These are phyloP conservation scores for Heliconius ethilla DNA, from an alignment of 2,888 invertebrate species.

Conservation along the genomic window DNA sequence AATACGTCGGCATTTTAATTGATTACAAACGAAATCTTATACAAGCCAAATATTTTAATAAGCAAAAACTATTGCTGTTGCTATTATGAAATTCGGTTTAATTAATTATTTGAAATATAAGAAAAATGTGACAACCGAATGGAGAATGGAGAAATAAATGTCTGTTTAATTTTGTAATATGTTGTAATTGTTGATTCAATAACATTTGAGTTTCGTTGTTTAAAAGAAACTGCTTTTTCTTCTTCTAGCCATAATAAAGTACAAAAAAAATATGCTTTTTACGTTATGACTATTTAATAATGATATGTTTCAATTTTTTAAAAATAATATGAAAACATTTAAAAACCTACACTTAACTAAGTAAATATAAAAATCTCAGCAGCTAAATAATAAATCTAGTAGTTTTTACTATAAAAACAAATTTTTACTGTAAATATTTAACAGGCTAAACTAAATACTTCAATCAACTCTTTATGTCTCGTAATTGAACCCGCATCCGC, in stretches of 20 bases:
- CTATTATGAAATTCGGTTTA: not conserved
- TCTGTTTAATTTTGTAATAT: not conserved
- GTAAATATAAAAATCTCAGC: not conserved
- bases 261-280: not conserved
- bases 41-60: not conserved
- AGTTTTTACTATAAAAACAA: not conserved
- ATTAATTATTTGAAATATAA: not conserved
- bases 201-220: not conserved
- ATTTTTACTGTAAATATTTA: not conserved
- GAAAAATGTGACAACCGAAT: not conserved
- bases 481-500: conserved; percentile 34
- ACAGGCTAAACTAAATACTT: conserved; percentile 7
- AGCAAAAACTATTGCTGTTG: not conserved
- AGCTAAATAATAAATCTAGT: not conserved
- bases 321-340: not conserved
- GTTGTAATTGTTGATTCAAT: not conserved
- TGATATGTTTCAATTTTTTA: not conserved
- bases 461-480: conserved; percentile 29
- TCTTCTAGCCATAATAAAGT: not conserved
- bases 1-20: conserved; percentile 8
- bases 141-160: not conserved
- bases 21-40: not conserved
- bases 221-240: not conserved
- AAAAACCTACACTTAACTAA: not conserved
- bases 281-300: not conserved